phyloP scores from a whole-genome alignment of 2,113 vertebrate genomes.

The Notarius quadriscutis region DNA sequence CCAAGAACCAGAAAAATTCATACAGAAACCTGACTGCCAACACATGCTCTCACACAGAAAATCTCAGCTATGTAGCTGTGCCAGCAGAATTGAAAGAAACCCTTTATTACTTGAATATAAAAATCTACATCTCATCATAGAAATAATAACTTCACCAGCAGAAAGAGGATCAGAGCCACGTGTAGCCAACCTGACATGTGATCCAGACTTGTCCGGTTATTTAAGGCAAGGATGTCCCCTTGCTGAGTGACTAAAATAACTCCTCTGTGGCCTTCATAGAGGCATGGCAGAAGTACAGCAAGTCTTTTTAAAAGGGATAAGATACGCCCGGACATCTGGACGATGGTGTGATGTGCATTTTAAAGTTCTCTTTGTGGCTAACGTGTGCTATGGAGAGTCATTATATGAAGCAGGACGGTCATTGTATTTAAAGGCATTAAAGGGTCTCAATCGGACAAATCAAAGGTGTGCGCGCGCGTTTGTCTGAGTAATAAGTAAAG shows the following conservation, averaged over 20 bases:
- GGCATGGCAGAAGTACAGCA: not conserved
- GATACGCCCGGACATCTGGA: not conserved
- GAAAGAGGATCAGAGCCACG: not conserved
- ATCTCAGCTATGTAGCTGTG: not conserved
- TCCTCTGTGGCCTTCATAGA: not conserved
- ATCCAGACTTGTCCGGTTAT: conserved; percentile 2
- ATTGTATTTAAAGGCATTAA: not conserved
- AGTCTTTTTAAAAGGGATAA: not conserved
- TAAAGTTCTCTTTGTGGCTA: not conserved
- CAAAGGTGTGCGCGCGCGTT: not conserved
- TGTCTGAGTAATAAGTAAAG: not conserved
- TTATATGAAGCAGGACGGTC: not conserved
- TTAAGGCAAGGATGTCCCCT: not conserved
- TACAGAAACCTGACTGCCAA: conserved; percentile 3
- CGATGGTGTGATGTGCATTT: not conserved
- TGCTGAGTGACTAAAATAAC: conserved; percentile 22
- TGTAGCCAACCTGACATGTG: not conserved
- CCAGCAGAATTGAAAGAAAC: not conserved
- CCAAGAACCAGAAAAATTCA: not conserved
- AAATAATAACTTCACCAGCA: not conserved
- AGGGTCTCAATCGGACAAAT: not conserved
- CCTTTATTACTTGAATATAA: not conserved
- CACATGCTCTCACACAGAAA: not conserved
- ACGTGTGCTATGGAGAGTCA: not conserved
- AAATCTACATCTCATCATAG: not conserved